These are phyloP conservation scores for Myopa tessellatipennis DNA, from an alignment of 2,888 invertebrate species.

Conservation along the genomic window DNA sequence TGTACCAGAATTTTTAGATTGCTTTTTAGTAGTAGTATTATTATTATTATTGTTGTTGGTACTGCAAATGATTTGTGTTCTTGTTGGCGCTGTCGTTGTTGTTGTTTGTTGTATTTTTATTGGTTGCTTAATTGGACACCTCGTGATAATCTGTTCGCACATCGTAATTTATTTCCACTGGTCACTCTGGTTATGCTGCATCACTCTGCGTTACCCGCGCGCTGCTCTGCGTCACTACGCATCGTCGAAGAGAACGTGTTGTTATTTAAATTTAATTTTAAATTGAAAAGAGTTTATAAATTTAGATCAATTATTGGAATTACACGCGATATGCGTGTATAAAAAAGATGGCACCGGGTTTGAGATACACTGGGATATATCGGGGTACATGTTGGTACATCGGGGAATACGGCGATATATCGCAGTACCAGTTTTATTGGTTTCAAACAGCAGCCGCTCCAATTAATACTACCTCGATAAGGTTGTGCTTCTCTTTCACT, in stretches of 20 bases:
- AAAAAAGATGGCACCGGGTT: slow-evolving; percentile 16
- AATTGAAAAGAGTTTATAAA: slow-evolving; percentile 58
- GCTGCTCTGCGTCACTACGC: neutral
- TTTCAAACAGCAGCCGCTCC: too few relatives aligned
- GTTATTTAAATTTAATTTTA: slow-evolving; percentile 34
- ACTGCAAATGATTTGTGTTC: neutral
- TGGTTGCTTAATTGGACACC: slow-evolving; percentile 39
- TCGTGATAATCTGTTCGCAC: slow-evolving; percentile 54
- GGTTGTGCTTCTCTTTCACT: neutral
- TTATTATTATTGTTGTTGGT: neutral
- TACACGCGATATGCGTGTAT: slow-evolving; percentile 60
- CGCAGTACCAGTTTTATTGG: too few relatives aligned
- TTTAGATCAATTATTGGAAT: slow-evolving; percentile 63
- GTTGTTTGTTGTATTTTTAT: neutral
- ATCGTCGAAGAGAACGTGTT: neutral
- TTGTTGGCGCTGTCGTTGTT: neutral
- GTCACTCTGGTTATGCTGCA: neutral
- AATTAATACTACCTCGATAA: neutral
- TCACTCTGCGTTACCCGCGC: neutral
- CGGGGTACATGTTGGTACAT: too few relatives aligned
- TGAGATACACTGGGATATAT: neutral
- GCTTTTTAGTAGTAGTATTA: too few relatives aligned
- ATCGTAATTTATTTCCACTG: slow-evolving; percentile 52
- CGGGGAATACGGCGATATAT: too few relatives aligned
- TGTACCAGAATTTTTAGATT: too few relatives aligned